Conservation (phyloP, 1,140 invertebrate genomes). For the Phocides pigmalion region DNA sequence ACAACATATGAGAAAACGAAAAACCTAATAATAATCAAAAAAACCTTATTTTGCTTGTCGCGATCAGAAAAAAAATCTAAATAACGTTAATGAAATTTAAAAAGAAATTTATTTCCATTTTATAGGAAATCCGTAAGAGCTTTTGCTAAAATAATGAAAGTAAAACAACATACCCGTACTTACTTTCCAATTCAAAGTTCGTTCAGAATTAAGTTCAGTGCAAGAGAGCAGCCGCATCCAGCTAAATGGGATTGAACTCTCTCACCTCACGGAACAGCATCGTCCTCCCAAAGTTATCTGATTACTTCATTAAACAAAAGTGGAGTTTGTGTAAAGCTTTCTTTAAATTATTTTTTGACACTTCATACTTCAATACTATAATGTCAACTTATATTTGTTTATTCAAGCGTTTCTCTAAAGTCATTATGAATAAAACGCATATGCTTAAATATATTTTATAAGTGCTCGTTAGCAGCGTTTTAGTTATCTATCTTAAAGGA, state of each 20-base stretch:
- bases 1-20: no score
- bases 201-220: constrained; percentile 50
- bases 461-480: no score
- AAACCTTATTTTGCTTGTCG: no score
- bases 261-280: constrained; percentile 36
- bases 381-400: no score
- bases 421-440: no score
- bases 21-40: no score
- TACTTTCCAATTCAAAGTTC: constrained; percentile 50
- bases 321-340: background rate
- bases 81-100: background rate
- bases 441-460: no score
- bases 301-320: constrained; percentile 29
- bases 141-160: constrained; percentile 33
- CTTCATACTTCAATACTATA: no score
- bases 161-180: constrained; percentile 44
- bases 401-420: no score
- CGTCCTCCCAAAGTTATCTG: constrained; percentile 37
- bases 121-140: background rate
- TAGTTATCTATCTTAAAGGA: no score
- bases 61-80: background rate
- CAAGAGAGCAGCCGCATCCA: constrained; percentile 37
- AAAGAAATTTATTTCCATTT: background rate
- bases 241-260: constrained; percentile 49
- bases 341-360: no score